Conservation (phyloP, 2,797 vertebrate genomes). For the Oryzias dopingdopingensis region DNA sequence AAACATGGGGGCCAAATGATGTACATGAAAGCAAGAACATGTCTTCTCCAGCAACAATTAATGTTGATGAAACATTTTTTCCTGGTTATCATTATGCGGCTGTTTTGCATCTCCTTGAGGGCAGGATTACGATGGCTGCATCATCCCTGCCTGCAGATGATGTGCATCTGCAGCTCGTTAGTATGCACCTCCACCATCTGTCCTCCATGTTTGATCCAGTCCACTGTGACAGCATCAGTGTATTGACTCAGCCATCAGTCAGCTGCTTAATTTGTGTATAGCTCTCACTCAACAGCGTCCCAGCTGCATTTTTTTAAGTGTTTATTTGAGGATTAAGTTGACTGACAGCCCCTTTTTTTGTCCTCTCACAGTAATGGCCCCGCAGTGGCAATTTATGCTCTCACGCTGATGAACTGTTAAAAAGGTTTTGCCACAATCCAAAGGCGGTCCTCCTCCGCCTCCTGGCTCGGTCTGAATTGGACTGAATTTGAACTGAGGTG, state of each 20-base stretch:
- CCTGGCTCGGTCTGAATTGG: constrained; percentile 5
- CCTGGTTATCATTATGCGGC: constrained; percentile 6
- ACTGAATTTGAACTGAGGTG: constrained; percentile 5
- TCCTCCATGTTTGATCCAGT: constrained; percentile 48
- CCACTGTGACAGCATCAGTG: constrained; percentile 21
- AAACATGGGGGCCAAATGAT: background rate
- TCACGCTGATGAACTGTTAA: constrained; percentile 8
- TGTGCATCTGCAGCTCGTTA: constrained; percentile 33
- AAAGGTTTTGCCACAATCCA: constrained; percentile 4
- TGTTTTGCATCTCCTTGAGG: constrained; percentile 9
- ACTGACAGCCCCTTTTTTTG: constrained; percentile 10
- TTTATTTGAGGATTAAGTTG: constrained; percentile 42
- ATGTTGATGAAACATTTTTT: constrained; percentile 14
- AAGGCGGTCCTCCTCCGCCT: background rate
- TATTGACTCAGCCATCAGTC: constrained; percentile 43
- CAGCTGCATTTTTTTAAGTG: constrained; percentile 34
- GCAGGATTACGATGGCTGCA: constrained; percentile 15
- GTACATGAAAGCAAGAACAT: background rate
- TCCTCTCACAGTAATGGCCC: constrained; percentile 13
- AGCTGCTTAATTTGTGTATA: constrained; percentile 29
- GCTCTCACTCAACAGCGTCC: constrained; percentile 6
- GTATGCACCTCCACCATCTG: constrained; percentile 40
- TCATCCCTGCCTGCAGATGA: constrained; percentile 11
- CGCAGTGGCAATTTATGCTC: background rate
- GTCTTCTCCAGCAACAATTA: background rate